Percentiles rank a stretch among this genome's conserved stretches.
phyloP scores from a whole-genome alignment of 2,888 invertebrate genomes.

The Empis stercorea region DNA sequence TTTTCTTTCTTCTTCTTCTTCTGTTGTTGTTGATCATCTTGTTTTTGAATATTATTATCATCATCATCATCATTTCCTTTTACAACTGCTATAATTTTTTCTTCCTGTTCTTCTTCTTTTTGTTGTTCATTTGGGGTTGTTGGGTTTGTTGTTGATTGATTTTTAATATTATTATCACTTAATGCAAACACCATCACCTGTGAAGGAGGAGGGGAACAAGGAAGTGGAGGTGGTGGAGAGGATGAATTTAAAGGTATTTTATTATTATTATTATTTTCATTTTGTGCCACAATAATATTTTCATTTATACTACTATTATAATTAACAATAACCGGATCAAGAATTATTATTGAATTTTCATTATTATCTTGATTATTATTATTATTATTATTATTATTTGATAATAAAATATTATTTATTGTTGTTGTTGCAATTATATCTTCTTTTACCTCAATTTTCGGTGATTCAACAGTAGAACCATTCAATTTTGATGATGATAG shows the following conservation, averaged over 20 bases:
- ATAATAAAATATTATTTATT: background rate
- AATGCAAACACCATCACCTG: constrained; percentile 59
- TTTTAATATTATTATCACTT: constrained; percentile 22
- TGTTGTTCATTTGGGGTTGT: background rate
- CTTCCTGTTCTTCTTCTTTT: background rate
- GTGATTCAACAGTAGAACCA: constrained; percentile 19
- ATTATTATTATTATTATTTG: constrained; percentile 30
- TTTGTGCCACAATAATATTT: constrained; percentile 24
- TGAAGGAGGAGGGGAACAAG: constrained; percentile 60
- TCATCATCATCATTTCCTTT: too few species aligned
- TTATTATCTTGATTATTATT: constrained; percentile 30
- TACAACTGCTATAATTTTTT: too few species aligned
- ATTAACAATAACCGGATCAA: background rate
- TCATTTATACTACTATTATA: constrained; percentile 11
- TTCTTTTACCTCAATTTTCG: constrained; percentile 17
- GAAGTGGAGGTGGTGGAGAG: constrained; percentile 51
- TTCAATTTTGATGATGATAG: constrained; percentile 26
- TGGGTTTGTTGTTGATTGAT: too few species aligned
- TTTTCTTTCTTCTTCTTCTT: background rate
- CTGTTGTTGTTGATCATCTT: constrained; percentile 1
- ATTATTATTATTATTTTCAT: constrained; percentile 13
- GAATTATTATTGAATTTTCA: constrained; percentile 6
- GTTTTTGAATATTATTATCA: too few species aligned
- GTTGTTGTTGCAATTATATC: background rate
- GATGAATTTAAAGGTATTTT: constrained; percentile 3